Evolutionary conservation across 2,888 invertebrate genomes (phyloP).

Genomic region (Cephonodes hylas): DNA sequence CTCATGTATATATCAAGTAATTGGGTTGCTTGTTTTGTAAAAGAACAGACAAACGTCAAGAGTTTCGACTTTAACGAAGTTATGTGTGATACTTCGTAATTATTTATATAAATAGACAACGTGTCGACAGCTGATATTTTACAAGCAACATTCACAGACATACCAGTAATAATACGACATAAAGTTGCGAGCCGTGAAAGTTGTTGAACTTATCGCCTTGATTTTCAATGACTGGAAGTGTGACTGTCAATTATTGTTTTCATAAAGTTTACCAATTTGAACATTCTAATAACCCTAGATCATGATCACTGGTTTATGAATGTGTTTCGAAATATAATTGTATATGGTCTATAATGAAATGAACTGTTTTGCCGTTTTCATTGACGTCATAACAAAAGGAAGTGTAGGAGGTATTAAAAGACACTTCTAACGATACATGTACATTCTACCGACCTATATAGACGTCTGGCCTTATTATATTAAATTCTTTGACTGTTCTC

Average conservation of each 20-base stretch:
- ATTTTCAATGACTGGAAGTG: background rate
- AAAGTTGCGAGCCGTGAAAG: background rate
- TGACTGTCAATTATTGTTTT: background rate
- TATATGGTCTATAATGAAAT: background rate
- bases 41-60: background rate
- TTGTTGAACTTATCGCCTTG: conserved; percentile 8
- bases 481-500: conserved; percentile 8
- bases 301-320: background rate
- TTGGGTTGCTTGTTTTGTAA: background rate
- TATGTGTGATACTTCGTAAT: background rate
- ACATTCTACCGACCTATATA: background rate
- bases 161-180: background rate
- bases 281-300: background rate
- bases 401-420: background rate
- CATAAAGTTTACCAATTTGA: background rate
- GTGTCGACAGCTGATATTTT: background rate
- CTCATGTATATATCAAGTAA: background rate
- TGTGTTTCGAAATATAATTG: background rate
- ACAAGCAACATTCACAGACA: background rate
- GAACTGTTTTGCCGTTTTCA: background rate
- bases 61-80: background rate
- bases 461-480: conserved; percentile 8
- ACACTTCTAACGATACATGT: background rate
- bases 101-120: background rate
- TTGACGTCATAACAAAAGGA: background rate